Evolutionary conservation across 2,888 invertebrate species (phyloP).

Genomic region (Dicycla oo): DNA sequence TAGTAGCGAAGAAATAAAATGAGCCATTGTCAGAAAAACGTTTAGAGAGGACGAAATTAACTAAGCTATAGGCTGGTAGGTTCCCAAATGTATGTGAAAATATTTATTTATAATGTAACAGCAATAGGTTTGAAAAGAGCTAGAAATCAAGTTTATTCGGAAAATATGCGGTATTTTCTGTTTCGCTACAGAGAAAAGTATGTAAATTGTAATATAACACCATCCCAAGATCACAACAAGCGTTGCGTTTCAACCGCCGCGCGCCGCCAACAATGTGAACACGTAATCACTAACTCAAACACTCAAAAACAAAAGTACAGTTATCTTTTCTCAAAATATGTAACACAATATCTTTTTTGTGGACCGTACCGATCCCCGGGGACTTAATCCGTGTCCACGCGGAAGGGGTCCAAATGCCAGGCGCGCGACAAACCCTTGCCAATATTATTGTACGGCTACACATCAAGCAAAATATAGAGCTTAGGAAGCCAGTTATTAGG

Average conservation of each 20-base stretch:
- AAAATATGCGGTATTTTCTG: too few relatives aligned
- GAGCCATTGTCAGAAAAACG: not conserved
- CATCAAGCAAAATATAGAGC: constrained; percentile 14
- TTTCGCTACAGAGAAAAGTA: too few relatives aligned
- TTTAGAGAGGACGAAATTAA: not conserved
- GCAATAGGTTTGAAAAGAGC: not conserved
- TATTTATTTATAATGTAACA: not conserved
- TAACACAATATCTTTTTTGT: constrained; percentile 70
- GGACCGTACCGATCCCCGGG: constrained; percentile 68
- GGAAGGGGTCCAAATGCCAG: constrained; percentile 87
- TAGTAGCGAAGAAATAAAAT: not conserved
- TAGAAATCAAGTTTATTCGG: not conserved
- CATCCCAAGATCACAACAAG: constrained; percentile 18
- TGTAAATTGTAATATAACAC: constrained; percentile 30
- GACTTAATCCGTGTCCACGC: constrained; percentile 80
- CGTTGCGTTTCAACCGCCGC: constrained; percentile 39
- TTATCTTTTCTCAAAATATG: constrained; percentile 61
- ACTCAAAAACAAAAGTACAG: constrained; percentile 64
- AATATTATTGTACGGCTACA: constrained; percentile 70
- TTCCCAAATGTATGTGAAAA: not conserved
- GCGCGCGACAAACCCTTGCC: constrained; percentile 74
- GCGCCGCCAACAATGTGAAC: constrained; percentile 31
- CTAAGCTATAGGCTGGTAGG: not conserved
- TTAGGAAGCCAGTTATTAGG: not conserved
- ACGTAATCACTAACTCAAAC: constrained; percentile 53